Conservation (phyloP, 2,888 invertebrate species). For the Agonopterix heracliana region DNA sequence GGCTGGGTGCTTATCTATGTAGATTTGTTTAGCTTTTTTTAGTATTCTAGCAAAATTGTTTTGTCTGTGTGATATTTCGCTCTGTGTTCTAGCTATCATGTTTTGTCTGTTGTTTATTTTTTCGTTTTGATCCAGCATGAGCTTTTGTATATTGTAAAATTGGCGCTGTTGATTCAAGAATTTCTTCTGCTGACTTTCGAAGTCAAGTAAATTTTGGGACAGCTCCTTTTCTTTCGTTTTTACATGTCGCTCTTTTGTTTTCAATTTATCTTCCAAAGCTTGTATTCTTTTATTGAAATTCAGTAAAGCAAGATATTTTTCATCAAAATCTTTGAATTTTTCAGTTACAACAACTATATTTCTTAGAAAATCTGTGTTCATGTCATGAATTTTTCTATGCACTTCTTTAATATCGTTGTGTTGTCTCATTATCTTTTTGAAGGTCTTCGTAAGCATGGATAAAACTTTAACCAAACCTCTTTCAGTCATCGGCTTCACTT, state of each 20-base stretch:
- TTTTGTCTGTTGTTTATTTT: constrained; percentile 56
- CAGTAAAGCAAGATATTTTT: constrained; percentile 41
- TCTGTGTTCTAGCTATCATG: constrained; percentile 55
- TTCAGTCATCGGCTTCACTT: constrained; percentile 42
- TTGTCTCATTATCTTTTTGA: constrained; percentile 61
- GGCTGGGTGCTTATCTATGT: constrained; percentile 28
- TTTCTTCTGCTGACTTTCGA: constrained; percentile 57
- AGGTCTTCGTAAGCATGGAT: constrained; percentile 56
- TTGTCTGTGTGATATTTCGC: constrained; percentile 57
- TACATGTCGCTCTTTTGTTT: constrained; percentile 33
- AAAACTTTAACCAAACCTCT: constrained; percentile 56
- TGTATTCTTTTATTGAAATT: constrained; percentile 42
- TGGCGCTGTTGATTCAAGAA: constrained; percentile 57
- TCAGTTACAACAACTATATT: constrained; percentile 28
- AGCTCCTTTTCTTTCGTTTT: constrained; percentile 43
- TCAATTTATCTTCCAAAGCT: constrained; percentile 33
- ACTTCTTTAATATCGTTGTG: constrained; percentile 53
- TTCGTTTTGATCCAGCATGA: constrained; percentile 59
- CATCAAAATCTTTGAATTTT: constrained; percentile 51
- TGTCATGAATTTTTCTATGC: constrained; percentile 34
- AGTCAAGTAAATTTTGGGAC: constrained; percentile 43
- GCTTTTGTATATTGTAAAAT: constrained; percentile 57
- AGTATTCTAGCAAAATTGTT: constrained; percentile 56
- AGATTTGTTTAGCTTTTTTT: constrained; percentile 53
- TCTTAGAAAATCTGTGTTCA: constrained; percentile 43